These are phyloP conservation scores for Sinodicranocentrus sp. DNA, from an alignment of 2,888 invertebrate species.

Conservation along the genomic window DNA sequence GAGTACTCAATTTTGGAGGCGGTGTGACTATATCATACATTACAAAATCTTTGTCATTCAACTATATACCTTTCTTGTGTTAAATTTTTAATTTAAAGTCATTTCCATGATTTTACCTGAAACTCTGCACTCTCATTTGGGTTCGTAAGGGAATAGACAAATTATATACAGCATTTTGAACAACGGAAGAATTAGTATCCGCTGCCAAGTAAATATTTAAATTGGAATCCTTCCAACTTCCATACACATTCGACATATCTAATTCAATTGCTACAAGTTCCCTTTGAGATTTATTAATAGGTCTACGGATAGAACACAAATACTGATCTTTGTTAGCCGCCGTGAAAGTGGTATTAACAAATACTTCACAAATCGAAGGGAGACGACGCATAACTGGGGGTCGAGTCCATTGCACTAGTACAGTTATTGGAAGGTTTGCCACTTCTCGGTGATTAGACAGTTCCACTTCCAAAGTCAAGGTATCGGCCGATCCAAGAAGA, in stretches of 20 bases:
- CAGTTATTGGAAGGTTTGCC: slow-evolving; percentile 64
- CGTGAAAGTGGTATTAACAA: not conserved
- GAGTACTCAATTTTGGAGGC: slow-evolving; percentile 22
- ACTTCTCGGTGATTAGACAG: slow-evolving; percentile 61
- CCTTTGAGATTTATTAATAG: slow-evolving; percentile 57
- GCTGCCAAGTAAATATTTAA: slow-evolving; percentile 43
- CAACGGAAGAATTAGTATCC: slow-evolving; percentile 50
- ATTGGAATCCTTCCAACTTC: not conserved
- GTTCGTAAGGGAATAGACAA: slow-evolving; percentile 32
- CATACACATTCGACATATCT: slow-evolving; percentile 60
- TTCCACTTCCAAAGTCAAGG: slow-evolving; percentile 58
- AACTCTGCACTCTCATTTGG: slow-evolving; percentile 24
- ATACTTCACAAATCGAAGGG: slow-evolving; percentile 45
- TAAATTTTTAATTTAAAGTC: not conserved
- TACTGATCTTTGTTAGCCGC: not conserved
- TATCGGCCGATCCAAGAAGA: slow-evolving; percentile 48
- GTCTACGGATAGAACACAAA: slow-evolving; percentile 44
- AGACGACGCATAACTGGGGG: slow-evolving; percentile 50
- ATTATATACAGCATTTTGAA: not conserved
- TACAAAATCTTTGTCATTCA: not conserved
- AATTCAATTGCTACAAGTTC: slow-evolving; percentile 58
- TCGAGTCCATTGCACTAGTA: slow-evolving; percentile 52
- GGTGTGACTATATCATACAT: not conserved
- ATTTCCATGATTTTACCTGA: not conserved
- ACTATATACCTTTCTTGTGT: not conserved